Percentiles rank a stretch among this genome's conserved stretches.
phyloP scores from a whole-genome alignment of 2,888 invertebrate genomes.

The Mongoloraphidia duomilia region DNA sequence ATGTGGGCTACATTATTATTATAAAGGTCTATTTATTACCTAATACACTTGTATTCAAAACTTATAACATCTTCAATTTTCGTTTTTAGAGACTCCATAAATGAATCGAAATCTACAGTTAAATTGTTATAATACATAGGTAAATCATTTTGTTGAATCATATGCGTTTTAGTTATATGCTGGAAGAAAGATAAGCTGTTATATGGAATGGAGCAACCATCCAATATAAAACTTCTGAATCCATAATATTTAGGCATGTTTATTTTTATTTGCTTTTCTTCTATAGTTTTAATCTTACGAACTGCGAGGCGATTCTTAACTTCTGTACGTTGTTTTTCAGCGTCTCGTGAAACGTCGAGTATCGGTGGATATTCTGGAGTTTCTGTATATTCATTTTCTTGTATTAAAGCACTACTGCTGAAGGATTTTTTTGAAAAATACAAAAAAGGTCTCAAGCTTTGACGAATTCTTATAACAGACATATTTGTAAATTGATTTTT shows the following conservation, averaged over 20 bases:
- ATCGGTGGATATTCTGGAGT: constrained; percentile 45
- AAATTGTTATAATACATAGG: constrained; percentile 40
- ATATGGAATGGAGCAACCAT: constrained; percentile 44
- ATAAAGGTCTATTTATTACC: constrained; percentile 28
- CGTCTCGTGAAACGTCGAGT: constrained; percentile 39
- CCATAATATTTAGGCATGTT: constrained; percentile 77
- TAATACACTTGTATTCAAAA: constrained; percentile 42
- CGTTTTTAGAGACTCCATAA: constrained; percentile 35
- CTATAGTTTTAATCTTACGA: constrained; percentile 50
- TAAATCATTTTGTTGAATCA: constrained; percentile 41
- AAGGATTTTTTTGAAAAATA: constrained; percentile 2
- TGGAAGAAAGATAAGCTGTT: constrained; percentile 55
- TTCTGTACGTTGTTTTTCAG: constrained; percentile 32
- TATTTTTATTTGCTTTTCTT: constrained; percentile 70
- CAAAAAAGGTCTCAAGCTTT: constrained; percentile 3
- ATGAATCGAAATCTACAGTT: constrained; percentile 28
- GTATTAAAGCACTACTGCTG: constrained; percentile 9
- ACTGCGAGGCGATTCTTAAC: constrained; percentile 42
- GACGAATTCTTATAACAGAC: constrained; percentile 6
- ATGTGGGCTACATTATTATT: background rate
- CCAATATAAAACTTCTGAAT: constrained; percentile 49
- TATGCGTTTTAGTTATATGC: constrained; percentile 64
- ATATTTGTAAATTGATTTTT: background rate
- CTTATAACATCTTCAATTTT: constrained; percentile 47
- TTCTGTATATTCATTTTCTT: constrained; percentile 26